Conservation (phyloP, 1,140 invertebrate genomes). For the Copidosoma floridanum region DNA sequence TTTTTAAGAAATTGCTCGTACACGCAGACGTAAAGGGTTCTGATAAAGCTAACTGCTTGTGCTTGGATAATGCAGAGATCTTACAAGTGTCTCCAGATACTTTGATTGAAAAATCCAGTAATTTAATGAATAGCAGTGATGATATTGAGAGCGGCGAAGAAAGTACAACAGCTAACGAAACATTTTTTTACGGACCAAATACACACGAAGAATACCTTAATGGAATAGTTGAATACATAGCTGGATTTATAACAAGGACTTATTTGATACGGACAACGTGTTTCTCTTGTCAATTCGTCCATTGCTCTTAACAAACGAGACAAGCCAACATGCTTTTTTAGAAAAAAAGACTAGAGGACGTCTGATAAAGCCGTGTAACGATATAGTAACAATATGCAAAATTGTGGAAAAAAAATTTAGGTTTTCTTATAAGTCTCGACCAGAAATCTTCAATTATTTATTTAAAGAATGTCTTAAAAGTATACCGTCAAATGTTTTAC, state of each 20-base stretch:
- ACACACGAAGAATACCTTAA: too few species aligned
- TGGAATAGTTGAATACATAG: background rate
- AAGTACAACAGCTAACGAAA: too few species aligned
- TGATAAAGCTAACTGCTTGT: conserved; percentile 2
- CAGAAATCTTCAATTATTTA: background rate
- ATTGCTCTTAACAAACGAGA: background rate
- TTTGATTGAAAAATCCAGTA: background rate
- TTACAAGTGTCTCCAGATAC: background rate
- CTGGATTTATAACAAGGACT: background rate
- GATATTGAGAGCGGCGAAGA: too few species aligned
- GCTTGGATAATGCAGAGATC: background rate
- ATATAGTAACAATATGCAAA: background rate
- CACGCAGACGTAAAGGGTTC: background rate
- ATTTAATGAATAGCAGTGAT: too few species aligned
- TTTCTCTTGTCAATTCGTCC: background rate
- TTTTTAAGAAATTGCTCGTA: background rate
- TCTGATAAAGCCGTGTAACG: background rate
- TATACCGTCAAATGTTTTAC: too few species aligned
- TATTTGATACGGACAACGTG: background rate
- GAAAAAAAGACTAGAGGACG: background rate
- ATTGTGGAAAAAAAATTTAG: conserved; percentile 1
- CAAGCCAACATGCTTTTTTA: background rate
- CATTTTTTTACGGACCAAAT: background rate
- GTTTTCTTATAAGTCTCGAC: background rate
- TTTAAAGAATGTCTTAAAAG: background rate